Evolutionary conservation across 2,888 invertebrate genomes (phyloP).

Genomic region (Pteria penguin): DNA sequence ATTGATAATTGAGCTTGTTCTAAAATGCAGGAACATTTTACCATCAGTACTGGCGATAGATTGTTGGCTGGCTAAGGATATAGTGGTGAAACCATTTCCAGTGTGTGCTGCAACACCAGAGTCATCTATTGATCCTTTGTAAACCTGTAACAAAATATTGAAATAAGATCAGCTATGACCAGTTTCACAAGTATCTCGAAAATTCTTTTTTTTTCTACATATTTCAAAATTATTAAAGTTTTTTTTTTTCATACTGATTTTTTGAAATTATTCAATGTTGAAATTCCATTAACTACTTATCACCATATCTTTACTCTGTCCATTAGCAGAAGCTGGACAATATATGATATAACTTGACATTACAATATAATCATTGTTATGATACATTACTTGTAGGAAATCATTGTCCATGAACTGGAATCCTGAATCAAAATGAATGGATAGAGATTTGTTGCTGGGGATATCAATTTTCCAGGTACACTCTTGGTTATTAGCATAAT

Average conservation of each 20-base stretch:
- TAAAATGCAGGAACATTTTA: slow-evolving; percentile 45
- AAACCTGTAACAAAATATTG: no score
- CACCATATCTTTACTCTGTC: no score
- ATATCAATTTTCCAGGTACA: slow-evolving; percentile 52
- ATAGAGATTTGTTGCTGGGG: slow-evolving; percentile 40
- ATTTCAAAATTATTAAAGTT: no score
- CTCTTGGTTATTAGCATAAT: slow-evolving; percentile 51
- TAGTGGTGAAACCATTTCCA: slow-evolving; percentile 8
- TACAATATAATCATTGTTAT: no score
- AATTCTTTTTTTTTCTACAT: no score
- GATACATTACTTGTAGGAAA: slow-evolving; percentile 50
- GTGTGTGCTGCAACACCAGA: slow-evolving; percentile 6
- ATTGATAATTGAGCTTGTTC: slow-evolving; percentile 44
- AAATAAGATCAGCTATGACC: no score
- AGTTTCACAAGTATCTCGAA: no score
- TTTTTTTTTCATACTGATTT: no score
- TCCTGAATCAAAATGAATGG: slow-evolving; percentile 45
- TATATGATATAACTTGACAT: no score
- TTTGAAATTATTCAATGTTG: no score
- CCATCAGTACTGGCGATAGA: slow-evolving; percentile 43
- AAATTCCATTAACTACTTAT: no score
- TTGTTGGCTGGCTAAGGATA: not conserved
- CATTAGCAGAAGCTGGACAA: no score
- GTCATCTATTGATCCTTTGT: slow-evolving; percentile 4
- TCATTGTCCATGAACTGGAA: slow-evolving; percentile 40